phyloP scores from a whole-genome alignment of 2,113 vertebrate genomes.

The Dendropsophus ebraccatus region DNA sequence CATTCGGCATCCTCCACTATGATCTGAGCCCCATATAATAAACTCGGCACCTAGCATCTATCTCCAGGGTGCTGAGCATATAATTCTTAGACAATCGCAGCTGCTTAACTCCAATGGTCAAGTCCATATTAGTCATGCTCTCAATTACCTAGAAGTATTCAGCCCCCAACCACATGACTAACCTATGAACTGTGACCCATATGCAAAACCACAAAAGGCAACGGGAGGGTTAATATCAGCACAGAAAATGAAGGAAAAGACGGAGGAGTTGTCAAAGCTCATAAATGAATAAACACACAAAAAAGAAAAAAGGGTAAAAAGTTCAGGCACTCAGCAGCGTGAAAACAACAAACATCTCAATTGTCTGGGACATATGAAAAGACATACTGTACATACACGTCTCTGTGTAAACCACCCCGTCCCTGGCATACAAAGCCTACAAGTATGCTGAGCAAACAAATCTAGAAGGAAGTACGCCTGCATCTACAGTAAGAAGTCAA shows the following conservation, averaged over 20 bases:
- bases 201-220: background rate
- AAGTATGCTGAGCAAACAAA: background rate
- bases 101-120: too few relatives aligned
- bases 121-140: background rate
- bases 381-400: background rate
- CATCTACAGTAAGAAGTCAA: background rate
- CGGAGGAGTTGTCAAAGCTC: background rate
- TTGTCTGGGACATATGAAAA: slow-evolving; percentile 1
- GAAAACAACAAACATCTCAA: slow-evolving; percentile 11
- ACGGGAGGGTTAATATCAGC: background rate
- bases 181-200: background rate
- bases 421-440: background rate
- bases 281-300: background rate
- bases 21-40: too few relatives aligned
- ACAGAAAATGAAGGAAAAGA: background rate
- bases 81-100: too few relatives aligned
- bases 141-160: background rate
- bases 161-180: background rate
- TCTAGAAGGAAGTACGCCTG: background rate
- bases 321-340: background rate
- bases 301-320: slow-evolving; percentile 11
- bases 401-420: background rate
- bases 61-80: too few relatives aligned
- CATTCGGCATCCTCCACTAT: too few relatives aligned
- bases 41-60: too few relatives aligned